phyloP scores from a whole-genome alignment of 1,140 invertebrate species.

The Laodelphax striatellus region DNA sequence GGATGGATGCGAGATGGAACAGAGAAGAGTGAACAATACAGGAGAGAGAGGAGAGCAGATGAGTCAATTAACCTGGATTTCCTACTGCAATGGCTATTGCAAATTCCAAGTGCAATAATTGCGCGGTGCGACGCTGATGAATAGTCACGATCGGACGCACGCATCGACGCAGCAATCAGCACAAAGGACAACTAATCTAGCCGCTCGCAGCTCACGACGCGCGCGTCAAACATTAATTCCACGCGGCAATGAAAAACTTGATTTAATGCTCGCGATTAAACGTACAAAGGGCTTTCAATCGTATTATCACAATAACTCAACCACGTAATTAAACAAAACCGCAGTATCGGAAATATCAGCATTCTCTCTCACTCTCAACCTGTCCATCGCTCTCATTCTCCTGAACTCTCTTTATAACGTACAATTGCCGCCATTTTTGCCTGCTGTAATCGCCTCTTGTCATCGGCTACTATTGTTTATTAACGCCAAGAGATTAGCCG shows the following conservation, averaged over 20 bases:
- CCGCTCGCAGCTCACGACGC: no score
- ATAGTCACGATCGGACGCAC: no score
- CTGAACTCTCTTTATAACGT: not conserved
- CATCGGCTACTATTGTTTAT: slow-evolving; percentile 1
- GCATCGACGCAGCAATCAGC: not conserved
- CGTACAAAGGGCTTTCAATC: not conserved
- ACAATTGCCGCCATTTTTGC: not conserved
- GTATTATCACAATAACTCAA: not conserved
- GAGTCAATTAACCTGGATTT: no score
- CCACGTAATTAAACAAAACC: not conserved
- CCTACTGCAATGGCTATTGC: no score
- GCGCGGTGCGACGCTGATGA: no score
- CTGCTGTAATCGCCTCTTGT: not conserved
- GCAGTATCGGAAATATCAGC: not conserved
- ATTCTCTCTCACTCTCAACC: not conserved
- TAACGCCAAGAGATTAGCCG: not conserved
- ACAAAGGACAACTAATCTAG: not conserved
- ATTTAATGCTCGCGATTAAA: not conserved
- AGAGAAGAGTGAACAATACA: no score
- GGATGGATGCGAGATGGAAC: no score
- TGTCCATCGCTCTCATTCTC: no score
- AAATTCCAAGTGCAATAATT: no score
- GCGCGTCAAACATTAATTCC: slow-evolving; percentile 4
- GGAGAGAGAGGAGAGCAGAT: no score
- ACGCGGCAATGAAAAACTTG: not conserved